A percentile compares a stretch with the other conserved stretches of the same genome.
Conservation (phyloP, 2,113 vertebrate genomes). For the Leuciscus idus region DNA sequence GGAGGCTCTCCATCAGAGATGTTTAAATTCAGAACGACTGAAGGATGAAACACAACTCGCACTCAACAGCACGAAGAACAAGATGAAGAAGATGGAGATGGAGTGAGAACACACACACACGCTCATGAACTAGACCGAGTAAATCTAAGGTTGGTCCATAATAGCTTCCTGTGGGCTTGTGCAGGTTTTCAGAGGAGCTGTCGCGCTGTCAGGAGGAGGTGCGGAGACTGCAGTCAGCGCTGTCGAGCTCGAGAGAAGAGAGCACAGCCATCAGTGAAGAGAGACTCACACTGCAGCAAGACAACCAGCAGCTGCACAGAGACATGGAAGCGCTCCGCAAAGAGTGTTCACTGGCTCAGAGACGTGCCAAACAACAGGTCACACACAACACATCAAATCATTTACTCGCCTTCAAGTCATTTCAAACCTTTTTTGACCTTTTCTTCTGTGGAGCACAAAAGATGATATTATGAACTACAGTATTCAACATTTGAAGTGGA, state of each 20-base stretch:
- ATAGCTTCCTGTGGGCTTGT: neutral
- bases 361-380: conserved; percentile 88
- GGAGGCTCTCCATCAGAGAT: conserved; percentile 88
- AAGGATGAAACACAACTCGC: conserved; percentile 85
- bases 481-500: no score
- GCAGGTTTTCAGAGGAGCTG: conserved; percentile 85
- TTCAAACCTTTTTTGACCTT: neutral
- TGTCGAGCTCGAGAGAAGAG: conserved; percentile 83
- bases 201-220: conserved; percentile 84
- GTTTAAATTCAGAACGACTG: conserved; percentile 81
- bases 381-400: neutral
- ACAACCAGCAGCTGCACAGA: conserved; percentile 83
- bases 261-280: conserved; percentile 86
- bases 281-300: conserved; percentile 86
- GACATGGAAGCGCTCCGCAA: conserved; percentile 86
- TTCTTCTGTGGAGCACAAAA: neutral
- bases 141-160: neutral
- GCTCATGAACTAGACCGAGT: neutral
- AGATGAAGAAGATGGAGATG: conserved; percentile 86
- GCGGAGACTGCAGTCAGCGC: conserved; percentile 79
- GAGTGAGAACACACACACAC: conserved; percentile 78
- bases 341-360: conserved; percentile 76
- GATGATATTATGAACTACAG: neutral
- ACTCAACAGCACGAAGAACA: conserved; percentile 84
- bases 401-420: neutral